phyloP scores from a whole-genome alignment of 2,113 vertebrate genomes.

The Pteronura brasiliensis region DNA sequence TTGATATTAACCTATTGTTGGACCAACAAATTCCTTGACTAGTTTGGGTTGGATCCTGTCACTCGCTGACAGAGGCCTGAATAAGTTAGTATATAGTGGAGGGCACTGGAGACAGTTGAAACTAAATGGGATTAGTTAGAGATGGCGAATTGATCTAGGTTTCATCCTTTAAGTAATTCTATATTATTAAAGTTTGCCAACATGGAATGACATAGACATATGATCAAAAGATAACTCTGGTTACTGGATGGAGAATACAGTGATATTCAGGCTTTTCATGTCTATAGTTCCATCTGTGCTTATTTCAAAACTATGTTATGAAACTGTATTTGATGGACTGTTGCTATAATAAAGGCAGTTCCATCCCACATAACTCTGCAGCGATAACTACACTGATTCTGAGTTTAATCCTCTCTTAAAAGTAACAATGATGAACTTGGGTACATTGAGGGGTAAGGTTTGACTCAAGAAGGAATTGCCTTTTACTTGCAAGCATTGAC shows the following conservation, averaged over 20 bases:
- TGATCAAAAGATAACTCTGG: background rate
- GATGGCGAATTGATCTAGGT: background rate
- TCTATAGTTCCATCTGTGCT: background rate
- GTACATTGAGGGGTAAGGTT: background rate
- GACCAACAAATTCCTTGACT: background rate
- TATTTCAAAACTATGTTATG: background rate
- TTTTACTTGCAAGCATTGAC: constrained; percentile 12
- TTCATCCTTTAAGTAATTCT: background rate
- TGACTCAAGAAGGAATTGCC: background rate
- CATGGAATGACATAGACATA: background rate
- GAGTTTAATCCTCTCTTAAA: background rate
- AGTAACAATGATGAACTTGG: background rate
- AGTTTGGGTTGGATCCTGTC: background rate
- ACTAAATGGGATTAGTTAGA: background rate
- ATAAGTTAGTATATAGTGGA: background rate
- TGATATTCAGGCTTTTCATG: background rate
- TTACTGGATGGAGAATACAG: background rate
- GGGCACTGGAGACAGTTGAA: background rate
- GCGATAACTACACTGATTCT: constrained; percentile 15
- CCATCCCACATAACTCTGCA: background rate
- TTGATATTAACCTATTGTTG: background rate
- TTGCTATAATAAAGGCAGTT: background rate
- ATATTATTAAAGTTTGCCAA: background rate
- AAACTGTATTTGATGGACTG: background rate
- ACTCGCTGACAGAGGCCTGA: background rate